These are phyloP conservation scores for Siderastrea radians DNA, from an alignment of 92 coral and sea anemone genomes.

Conservation along the genomic window DNA sequence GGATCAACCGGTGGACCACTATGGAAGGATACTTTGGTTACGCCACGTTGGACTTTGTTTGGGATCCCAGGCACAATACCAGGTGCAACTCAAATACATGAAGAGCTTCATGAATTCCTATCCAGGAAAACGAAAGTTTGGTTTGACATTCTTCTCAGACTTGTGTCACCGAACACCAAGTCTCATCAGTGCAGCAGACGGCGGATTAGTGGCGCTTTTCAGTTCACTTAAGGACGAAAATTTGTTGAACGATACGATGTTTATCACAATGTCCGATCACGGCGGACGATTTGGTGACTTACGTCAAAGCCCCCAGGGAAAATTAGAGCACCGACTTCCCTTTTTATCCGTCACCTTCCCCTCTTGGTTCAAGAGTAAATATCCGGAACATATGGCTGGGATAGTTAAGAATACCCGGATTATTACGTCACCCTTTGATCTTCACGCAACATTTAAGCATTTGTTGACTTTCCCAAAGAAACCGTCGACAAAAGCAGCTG, in stretches of 20 bases:
- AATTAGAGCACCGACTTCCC: conserved; percentile 85
- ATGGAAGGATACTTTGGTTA: conserved; percentile 73
- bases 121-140: conserved; percentile 77
- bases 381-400: conserved; percentile 39
- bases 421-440: conserved; percentile 80
- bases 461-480: conserved; percentile 57
- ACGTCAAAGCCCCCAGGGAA: conserved; percentile 76
- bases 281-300: conserved; percentile 82
- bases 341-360: conserved; percentile 9
- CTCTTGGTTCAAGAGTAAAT: conserved; percentile 62
- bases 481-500: conserved; percentile 24
- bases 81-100: conserved; percentile 37
- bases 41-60: conserved; percentile 46
- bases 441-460: conserved; percentile 10
- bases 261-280: conserved; percentile 83
- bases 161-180: too few relatives aligned
- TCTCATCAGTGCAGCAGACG: conserved; percentile 58
- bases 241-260: conserved; percentile 78
- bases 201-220: conserved; percentile 58
- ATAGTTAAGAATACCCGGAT: conserved; percentile 61
- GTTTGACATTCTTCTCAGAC: conserved; percentile 35
- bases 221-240: conserved; percentile 61
- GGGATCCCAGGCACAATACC: conserved; percentile 66
- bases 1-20: conserved; percentile 80
- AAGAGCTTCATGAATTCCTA: conserved; percentile 79